Percentiles rank a stretch among this genome's conserved stretches.
These are phyloP conservation scores for Macrophya annulata DNA, from an alignment of 2,888 invertebrate genomes.

Conservation along the genomic window DNA sequence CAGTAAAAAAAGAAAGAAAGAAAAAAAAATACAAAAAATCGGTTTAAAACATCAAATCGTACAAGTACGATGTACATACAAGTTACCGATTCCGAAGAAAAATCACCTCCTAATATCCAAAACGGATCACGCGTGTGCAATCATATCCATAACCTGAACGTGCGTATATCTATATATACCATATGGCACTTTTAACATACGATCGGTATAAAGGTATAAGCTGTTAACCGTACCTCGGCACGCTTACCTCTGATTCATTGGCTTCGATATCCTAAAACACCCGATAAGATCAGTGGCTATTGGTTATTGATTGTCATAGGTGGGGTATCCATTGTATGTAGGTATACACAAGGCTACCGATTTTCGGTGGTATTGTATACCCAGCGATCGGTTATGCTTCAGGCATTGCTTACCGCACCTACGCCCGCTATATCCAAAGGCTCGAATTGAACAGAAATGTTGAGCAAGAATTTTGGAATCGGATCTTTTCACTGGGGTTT, in stretches of 20 bases:
- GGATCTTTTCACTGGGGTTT: not conserved
- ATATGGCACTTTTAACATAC: not conserved
- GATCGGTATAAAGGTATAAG: conserved; percentile 5
- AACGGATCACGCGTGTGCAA: not conserved
- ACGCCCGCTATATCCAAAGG: not conserved
- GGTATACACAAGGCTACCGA: conserved; percentile 39
- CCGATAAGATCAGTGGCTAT: conserved; percentile 35
- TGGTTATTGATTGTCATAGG: conserved; percentile 20
- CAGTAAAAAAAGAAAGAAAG: not conserved
- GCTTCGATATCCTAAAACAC: conserved; percentile 40
- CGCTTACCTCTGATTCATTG: conserved; percentile 33
- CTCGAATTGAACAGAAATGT: conserved; percentile 13
- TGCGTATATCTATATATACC: not conserved
- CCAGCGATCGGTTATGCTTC: conserved; percentile 12
- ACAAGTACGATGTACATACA: no score
- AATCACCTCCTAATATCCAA: not conserved
- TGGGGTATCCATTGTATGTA: not conserved
- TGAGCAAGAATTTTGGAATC: conserved; percentile 16
- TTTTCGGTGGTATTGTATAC: conserved; percentile 15
- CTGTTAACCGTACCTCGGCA: conserved; percentile 23
- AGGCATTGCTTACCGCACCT: conserved; percentile 45
- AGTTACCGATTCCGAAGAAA: not conserved
- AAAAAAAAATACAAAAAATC: no score
- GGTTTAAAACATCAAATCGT: not conserved
- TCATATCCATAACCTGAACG: not conserved